Evolutionary conservation across 2,797 vertebrate species (phyloP), one percentile per base, ranked within the genome.

Genomic region (Lagorchestes hirsutus): DNA sequence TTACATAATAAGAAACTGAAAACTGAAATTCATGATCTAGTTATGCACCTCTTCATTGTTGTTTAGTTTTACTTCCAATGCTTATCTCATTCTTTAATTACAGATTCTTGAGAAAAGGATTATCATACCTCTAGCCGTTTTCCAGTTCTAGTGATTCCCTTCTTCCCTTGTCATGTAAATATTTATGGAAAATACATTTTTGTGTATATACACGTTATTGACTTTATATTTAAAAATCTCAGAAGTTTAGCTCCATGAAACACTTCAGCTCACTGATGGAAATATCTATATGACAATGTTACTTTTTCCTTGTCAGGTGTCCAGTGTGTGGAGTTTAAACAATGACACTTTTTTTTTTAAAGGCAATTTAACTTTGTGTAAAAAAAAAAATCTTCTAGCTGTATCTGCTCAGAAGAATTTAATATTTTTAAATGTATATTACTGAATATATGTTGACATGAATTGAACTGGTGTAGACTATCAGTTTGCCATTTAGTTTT

Each of bases 121-220:
- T 93, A 94, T 97, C 98, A 94, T 93, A 97, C 96, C 98, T 98
- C 97, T 98, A 98, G 98, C 98, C 92, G 97, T 97, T 98, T 28
- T 98, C 94, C 91, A 98, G 96, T 98, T 98, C 95, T 98, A 98
- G 98, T 98, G 96, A 96, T 98, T 98, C 97, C 98, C 97, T 97
- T 98, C 97, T 95, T 98, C 97, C 97, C 95, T 98, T 98, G 97
- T 98, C 98, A 95, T 99, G 98, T 99, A 99, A 99, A 99, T 99
- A 99, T 98, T 97, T 98, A 97, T 98, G 97, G 98, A 97, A 97
- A 97, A 54, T 95, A 96, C 56, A 57, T 97, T 97, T 98, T 98
- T 98, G 96, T 99, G 98, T 98, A 98, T 97, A 99, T 99, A 98
- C 3, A 95, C 97, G 96, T 98, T 98, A 98, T 96, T 98, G 74